Base-by-base conservation (phyloP, 1,140 invertebrate genomes). In the Hycleus cichorii region DNA sequence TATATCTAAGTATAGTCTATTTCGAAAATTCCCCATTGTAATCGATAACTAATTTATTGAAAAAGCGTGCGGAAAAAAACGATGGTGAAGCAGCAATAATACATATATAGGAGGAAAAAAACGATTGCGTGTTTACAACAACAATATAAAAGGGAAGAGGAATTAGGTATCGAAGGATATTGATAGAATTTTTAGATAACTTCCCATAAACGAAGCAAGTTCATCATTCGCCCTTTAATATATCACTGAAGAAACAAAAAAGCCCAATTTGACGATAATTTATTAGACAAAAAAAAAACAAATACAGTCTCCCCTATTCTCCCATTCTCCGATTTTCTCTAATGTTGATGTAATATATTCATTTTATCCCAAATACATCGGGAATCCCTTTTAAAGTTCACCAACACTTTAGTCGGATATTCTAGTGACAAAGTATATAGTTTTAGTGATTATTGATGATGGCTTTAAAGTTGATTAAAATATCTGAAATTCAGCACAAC, bases 141-240 rank as follows among this genome's bases (percentile, higher is more conserved):
- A 57, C 46, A 57, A 32, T 7, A 32, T 32, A 32, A 48, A 57
- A 57, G 45, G 48, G 47, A 57, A 57, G 48, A 57, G 55, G 45
- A 57, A 57, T 57, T 57, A 57, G 55, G 47, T 57, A 57, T 57
- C 47, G 55, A 24, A 46, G 47, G 43, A 49, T 43, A 57, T 57
- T 57, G 55, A 57, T 57, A 49, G 55, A 57, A 46, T 57, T 57
- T 57, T 57, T 57, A 57, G 55, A 57, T 57, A 57, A 57, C 52
- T 54, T 11, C 6, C 4, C 24, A 42, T 42, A 42, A 42, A 42
- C 4, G 40, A 42, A 9, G 32, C 32, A 32, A 42, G 40, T 10
- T 10, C 9, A 42, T 42, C 9, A 10, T 4, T n/a, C 11, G 10
- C 9, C 9, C 40, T 42, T 10, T 42, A 42, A 42, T n/a, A 42